Base-by-base conservation (phyloP, 2,888 invertebrate genomes). In the Stenoptilia bipunctidactyla region DNA sequence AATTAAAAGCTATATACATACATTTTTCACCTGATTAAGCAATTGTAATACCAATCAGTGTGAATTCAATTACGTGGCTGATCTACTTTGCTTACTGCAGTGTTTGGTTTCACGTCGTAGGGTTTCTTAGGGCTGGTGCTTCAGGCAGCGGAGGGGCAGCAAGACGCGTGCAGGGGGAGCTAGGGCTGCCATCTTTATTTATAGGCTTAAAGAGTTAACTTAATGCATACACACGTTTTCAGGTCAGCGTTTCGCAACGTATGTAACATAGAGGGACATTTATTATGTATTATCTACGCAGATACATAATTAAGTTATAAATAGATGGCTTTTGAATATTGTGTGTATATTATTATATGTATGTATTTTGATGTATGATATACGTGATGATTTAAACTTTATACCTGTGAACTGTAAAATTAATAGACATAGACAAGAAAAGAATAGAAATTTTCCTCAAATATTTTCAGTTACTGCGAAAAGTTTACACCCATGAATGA, bases 1-100 rank as follows among this genome's bases (percentile, higher is more conserved):
- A n/a, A n/a, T n/a, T n/a, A n/a, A n/a, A n/a, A n/a, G n/a, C n/a
- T n/a, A n/a, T n/a, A n/a, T n/a, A 58, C 52, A 50, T 51, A 52
- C 47, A 61, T 63, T 66, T 63, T 53, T 56, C 68, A 69, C 58
- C 56, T 61, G 60, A 73, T 66, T 66, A 62, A 65, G 56, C 66
- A 55, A 66, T 70, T 65, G 69, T 69, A 62, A 68, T 66, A 65
- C 55, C 76, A 82, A 82, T 82, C 82, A 74, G 79, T 58, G 76
- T 71, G 63, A 74, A 77, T 76, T 77, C 65, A 77, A 80, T 79
- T 75, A 79, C 50, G 65, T 65, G 68, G 55, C 58, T 82, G 77
- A 80, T 82, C 75, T 76, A 66, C 61, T 71, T 73, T 69, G 74
- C 69, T 72, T 20, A 20, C 20, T 73, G 61, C 62, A 58, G 76